Evolutionary conservation across 2,113 vertebrate genomes (phyloP), one percentile per base, ranked within the genome.

Genomic region (Hemichromis elongatus): DNA sequence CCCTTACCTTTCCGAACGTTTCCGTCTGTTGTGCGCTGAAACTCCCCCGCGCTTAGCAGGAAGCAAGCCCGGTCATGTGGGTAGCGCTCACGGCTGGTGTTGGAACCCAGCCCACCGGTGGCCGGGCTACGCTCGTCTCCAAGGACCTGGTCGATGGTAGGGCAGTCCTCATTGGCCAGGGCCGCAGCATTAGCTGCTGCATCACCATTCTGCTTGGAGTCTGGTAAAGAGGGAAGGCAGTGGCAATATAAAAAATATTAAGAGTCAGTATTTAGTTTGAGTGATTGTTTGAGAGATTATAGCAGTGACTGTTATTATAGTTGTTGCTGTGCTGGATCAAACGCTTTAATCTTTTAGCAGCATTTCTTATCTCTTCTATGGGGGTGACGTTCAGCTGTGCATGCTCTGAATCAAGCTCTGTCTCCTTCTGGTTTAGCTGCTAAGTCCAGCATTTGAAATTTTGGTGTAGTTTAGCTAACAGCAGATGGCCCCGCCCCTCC

Each of bases 81-180:
- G 95, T 96, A 96, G 42, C 96, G 96, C 85, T 96, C 96, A 0
- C 95, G 95, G 75, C 95, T 95, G 12, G 92, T 88, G 84, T 83
- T 90, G 54, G 95, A 92, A 66, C 95, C 95, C 1, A 95, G 89
- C 12, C 93, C 96, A 6, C 95, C 94, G 0, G 95, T 95, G 52
- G 96, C 96, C 63, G 98, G 98, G 95, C 98, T 98, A 89, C 97
- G 97, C 96, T 99, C 98, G 81, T 99, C 98, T 66, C 98, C 98
- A 84, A 99, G 96, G 91, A 98, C 98, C 96, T 99, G 98, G 97
- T 99, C 98, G 93, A 99, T 99, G 95, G 97, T 98, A 94, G 99
- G 99, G 94, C 99, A 99, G 97, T 99, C 99, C 97, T 99, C 99
- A 56, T 99, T 99, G 95, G 98, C 99, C 96, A 99, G 96, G 90